phyloP scores from a whole-genome alignment of 2,888 invertebrate genomes.

The Psococerastis gibbosa region DNA sequence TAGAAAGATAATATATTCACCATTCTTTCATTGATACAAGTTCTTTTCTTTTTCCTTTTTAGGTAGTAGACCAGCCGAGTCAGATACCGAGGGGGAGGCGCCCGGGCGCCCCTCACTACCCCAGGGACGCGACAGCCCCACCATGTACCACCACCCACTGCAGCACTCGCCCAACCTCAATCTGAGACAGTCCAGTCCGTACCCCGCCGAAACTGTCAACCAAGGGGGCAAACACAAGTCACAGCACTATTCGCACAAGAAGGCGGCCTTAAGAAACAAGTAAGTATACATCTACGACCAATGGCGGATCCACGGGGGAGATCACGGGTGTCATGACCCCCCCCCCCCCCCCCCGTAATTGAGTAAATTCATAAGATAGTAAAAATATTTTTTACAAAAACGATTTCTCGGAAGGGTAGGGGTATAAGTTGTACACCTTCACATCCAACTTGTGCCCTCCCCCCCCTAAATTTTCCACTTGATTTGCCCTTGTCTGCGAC shows the following conservation, averaged over 20 bases:
- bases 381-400: no score
- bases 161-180: slow-evolving; percentile 10
- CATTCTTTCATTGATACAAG: background rate
- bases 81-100: slow-evolving; percentile 1
- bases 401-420: no score
- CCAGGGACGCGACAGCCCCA: background rate
- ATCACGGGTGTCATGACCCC: no score
- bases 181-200: slow-evolving; percentile 3
- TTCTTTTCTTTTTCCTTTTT: background rate
- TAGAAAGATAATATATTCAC: no score
- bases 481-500: no score
- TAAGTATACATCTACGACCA: no score
- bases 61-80: slow-evolving; percentile 4
- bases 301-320: no score
- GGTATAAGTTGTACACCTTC: no score
- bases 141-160: slow-evolving; percentile 8
- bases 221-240: background rate
- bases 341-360: no score
- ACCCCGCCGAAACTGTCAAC: slow-evolving; percentile 4
- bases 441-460: no score
- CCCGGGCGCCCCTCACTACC: background rate
- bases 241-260: slow-evolving; percentile 4
- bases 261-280: slow-evolving; percentile 1
- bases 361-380: no score
- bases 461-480: no score